Evolutionary conservation across 2,113 vertebrate species (phyloP), one percentile per base, ranked within the genome.

Genomic region (Ia io): DNA sequence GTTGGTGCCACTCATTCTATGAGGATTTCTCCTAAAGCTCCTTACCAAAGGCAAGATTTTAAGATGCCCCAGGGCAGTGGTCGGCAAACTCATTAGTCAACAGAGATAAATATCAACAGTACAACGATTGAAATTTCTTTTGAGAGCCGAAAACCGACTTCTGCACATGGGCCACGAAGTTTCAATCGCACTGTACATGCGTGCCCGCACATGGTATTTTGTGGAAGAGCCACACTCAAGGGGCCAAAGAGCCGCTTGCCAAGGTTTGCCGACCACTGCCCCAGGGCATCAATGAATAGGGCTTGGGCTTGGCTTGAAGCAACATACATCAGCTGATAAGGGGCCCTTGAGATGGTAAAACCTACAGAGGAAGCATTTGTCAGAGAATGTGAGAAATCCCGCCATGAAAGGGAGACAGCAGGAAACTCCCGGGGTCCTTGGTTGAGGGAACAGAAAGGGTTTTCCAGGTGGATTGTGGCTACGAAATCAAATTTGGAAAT

Each of bases 281-380:
- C 42, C 35, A 7, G 49, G 37, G 82, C 37, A 76, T 65, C 59
- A 28, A 70, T 30, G n/a, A 65, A 79, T n/a, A 88, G 22, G 69
- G 13, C 13, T 30, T 77, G 51, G 49, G 59, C 23, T n/a, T n/a
- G n/a, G n/a, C n/a, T n/a, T 63, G 76, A 78, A 78, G 90, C n/a
- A n/a, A 23, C 49, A 0, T 44, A 78, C 78, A 18, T 70, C 23
- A 49, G 32, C 61, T 1, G 2, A 14, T 35, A 47, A 22, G 1
- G 44, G 18, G 42, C 37, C n/a, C 95, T 89, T 78, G 74, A 51
- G 49, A 61, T 47, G 94, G n/a, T 96, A 88, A 6, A 88, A 78
- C 70, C 92, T 14, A 17, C 95, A 86, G 82, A 90, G 28, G 37
- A 37, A 83, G 40, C 56, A 77, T 87, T 70, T 77, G 44, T 82